These are phyloP conservation scores for Gallinago jamesoni DNA, from an alignment of 2,113 vertebrate genomes.

Conservation along the genomic window DNA sequence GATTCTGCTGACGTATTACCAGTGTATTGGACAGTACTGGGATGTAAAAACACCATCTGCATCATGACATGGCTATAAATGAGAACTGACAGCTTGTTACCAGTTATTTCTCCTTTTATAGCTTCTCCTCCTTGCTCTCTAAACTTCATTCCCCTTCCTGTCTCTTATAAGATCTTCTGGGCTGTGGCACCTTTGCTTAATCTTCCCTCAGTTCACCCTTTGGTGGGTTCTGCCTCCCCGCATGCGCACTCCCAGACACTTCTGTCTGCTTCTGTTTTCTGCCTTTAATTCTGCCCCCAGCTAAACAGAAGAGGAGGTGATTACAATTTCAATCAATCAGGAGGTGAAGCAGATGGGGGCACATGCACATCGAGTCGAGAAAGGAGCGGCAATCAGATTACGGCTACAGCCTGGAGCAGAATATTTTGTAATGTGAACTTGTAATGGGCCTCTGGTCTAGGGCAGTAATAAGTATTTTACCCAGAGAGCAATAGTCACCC, in stretches of 20 bases:
- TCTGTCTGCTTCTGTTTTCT: slow-evolving; percentile 17
- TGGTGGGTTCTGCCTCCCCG: background rate
- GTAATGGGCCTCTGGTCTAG: slow-evolving; percentile 16
- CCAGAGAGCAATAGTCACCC: background rate
- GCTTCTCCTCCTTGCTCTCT: background rate
- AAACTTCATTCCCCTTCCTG: background rate
- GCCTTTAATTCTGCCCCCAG: slow-evolving; percentile 21
- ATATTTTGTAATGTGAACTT: background rate
- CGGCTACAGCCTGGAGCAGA: slow-evolving; percentile 33
- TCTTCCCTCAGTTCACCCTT: background rate
- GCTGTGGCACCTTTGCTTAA: background rate
- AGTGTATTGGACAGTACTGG: background rate
- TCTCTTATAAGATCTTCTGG: background rate
- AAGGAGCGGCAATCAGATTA: slow-evolving; percentile 51
- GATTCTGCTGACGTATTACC: background rate
- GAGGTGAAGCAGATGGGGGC: slow-evolving; percentile 15
- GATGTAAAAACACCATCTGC: background rate
- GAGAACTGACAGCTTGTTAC: background rate
- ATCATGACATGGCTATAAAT: background rate
- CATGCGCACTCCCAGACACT: background rate
- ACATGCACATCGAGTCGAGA: slow-evolving; percentile 19
- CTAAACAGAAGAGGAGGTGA: slow-evolving; percentile 19
- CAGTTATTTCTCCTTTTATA: background rate
- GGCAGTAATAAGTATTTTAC: slow-evolving; percentile 1
- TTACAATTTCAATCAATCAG: slow-evolving; percentile 45